Base-by-base conservation (phyloP, 2,888 invertebrate species). In the Hypercompe scribonia region DNA sequence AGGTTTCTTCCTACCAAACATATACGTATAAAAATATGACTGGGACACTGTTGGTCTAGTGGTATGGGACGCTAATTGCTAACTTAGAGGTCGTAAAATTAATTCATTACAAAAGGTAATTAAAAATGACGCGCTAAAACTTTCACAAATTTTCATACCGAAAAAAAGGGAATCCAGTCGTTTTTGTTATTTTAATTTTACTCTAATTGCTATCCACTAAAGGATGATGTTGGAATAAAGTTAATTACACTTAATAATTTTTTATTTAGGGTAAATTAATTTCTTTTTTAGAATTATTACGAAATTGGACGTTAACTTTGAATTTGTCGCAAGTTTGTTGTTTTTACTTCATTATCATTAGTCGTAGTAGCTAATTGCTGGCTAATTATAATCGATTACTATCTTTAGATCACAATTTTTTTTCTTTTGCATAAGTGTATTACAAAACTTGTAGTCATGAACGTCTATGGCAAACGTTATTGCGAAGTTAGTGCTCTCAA, bases 191-290 rank as follows among this genome's bases (percentile, higher is more conserved):
- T 75, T 76, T 73, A 73, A 82, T 79, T 79, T 74, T 74, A 83
- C 74, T 79, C 61, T 78, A 81, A 83, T 83, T 84, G 71, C 75
- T 76, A 76, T 67, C 36, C 28, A 74, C 28, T 69, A 70, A 76
- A 77, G 64, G 70, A 73, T 76, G 77, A 72, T 77, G 80, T 80
- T 78, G 80, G 78, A 86, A 86, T 85, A 84, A 86, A 88, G 88
- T 88, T 89, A 84, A 88, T 88, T 87, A 86, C 74, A 80, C 31
- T 61, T 83, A 80, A 84, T 87, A 84, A 85, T 87, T 88, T 88
- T 87, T 88, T 84, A 82, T 85, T 85, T 75, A 67, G 72, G 70
- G 76, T 78, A 81, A 86, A 88, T 88, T 88, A 88, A 88, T 88
- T 87, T 86, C 76, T 81, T 76, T 81, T 76, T 79, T 78, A 76